These are phyloP conservation scores for Heliconius melpomene DNA, from an alignment of 1,140 invertebrate genomes.

Conservation along the genomic window DNA sequence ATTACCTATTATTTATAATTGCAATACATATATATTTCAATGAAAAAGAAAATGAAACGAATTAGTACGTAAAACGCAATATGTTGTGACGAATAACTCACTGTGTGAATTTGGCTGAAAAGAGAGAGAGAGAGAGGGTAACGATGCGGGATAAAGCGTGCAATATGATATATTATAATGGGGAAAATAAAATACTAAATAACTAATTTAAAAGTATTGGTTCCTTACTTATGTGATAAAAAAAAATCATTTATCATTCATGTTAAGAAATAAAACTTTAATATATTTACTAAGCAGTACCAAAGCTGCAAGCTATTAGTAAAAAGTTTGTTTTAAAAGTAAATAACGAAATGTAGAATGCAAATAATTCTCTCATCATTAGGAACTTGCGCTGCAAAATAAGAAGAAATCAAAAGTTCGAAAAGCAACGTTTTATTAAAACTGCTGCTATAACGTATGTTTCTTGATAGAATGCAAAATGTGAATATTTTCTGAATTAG, in stretches of 20 bases:
- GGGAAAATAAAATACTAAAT: background rate
- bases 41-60: no score
- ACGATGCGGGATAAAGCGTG: no score
- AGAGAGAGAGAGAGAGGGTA: no score
- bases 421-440: background rate
- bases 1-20: background rate
- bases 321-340: background rate
- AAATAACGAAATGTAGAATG: background rate
- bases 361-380: slow-evolving; percentile 6
- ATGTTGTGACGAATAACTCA: no score
- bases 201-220: background rate
- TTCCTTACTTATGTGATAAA: background rate
- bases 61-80: no score
- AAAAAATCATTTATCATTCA: background rate
- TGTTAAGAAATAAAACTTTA: background rate
- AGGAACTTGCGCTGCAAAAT: slow-evolving; percentile 10
- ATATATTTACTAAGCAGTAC: background rate
- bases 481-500: background rate
- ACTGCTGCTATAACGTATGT: background rate
- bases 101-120: no score
- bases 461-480: background rate
- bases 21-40: no score
- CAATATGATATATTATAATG: no score
- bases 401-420: background rate
- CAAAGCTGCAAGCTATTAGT: background rate